A percentile compares a stretch with the other conserved stretches of the same genome.
phyloP scores from a whole-genome alignment of 1,140 invertebrate genomes.

The Drosophila asahinai region DNA sequence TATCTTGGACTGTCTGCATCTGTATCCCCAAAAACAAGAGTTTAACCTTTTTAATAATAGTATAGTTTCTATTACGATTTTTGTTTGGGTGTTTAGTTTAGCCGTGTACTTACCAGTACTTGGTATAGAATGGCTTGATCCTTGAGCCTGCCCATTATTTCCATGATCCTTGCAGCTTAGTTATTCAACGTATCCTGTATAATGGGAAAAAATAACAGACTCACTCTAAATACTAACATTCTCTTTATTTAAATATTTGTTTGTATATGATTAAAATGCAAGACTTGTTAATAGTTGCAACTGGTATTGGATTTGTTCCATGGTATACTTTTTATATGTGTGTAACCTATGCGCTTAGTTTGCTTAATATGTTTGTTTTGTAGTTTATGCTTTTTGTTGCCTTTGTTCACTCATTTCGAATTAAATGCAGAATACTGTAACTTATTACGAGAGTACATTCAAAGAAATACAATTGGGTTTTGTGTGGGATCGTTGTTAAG shows the following conservation, averaged over 20 bases:
- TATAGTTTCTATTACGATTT: too few relatives aligned
- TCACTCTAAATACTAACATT: constrained; percentile 70
- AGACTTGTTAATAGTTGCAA: constrained; percentile 76
- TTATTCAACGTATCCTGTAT: too few relatives aligned
- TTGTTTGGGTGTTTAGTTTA: too few relatives aligned
- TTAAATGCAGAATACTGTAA: constrained; percentile 49
- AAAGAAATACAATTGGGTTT: constrained; percentile 24
- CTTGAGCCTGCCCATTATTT: too few relatives aligned
- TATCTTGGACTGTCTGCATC: neutral
- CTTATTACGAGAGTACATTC: constrained; percentile 15
- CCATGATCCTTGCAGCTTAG: too few relatives aligned
- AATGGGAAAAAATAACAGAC: neutral
- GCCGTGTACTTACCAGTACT: too few relatives aligned
- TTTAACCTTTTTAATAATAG: too few relatives aligned
- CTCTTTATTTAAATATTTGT: constrained; percentile 76
- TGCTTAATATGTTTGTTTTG: constrained; percentile 27
- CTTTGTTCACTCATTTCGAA: constrained; percentile 54
- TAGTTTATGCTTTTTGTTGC: constrained; percentile 52
- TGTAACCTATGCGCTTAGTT: constrained; percentile 67
- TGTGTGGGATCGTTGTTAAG: constrained; percentile 38
- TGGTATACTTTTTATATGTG: constrained; percentile 72
- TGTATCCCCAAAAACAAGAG: too few relatives aligned
- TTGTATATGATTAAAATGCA: constrained; percentile 80
- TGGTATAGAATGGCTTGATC: too few relatives aligned
- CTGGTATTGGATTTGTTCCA: constrained; percentile 69